A percentile compares a stretch with the other conserved stretches of the same genome.
phyloP scores from a whole-genome alignment of 2,797 vertebrate species.

The Cuniculus paca region DNA sequence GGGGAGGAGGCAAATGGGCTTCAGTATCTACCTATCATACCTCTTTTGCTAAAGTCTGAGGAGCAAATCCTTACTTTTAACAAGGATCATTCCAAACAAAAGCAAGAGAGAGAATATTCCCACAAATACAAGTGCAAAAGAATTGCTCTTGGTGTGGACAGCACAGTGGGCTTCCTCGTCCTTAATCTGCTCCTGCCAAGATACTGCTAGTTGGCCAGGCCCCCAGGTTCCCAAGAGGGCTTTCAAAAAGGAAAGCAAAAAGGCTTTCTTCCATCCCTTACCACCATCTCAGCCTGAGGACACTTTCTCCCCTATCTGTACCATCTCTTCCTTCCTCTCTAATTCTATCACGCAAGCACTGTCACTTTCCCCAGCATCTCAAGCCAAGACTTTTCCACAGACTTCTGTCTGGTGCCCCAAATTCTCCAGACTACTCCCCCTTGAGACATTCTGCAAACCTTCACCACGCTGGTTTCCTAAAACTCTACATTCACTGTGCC shows the following conservation, averaged over 20 bases:
- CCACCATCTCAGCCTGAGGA: not conserved
- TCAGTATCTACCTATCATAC: no score
- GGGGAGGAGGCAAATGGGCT: no score
- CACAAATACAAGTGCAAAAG: not conserved
- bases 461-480: not conserved
- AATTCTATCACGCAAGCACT: not conserved
- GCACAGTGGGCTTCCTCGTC: not conserved
- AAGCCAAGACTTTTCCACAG: not conserved
- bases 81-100: not conserved
- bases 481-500: not conserved
- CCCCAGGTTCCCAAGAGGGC: not conserved
- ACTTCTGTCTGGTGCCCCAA: not conserved
- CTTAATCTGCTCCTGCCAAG: not conserved
- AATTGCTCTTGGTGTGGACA: not conserved
- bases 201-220: not conserved
- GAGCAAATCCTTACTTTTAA: conserved; percentile 10
- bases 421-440: not conserved
- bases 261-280: not conserved
- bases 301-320: not conserved
- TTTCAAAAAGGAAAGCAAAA: no score
- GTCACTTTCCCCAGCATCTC: not conserved
- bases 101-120: not conserved
- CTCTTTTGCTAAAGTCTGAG: no score
- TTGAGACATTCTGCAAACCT: not conserved
- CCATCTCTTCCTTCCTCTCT: not conserved